Conservation (phyloP, 64 coral and sea anemone genomes). For the Actinia tenebrosa region DNA sequence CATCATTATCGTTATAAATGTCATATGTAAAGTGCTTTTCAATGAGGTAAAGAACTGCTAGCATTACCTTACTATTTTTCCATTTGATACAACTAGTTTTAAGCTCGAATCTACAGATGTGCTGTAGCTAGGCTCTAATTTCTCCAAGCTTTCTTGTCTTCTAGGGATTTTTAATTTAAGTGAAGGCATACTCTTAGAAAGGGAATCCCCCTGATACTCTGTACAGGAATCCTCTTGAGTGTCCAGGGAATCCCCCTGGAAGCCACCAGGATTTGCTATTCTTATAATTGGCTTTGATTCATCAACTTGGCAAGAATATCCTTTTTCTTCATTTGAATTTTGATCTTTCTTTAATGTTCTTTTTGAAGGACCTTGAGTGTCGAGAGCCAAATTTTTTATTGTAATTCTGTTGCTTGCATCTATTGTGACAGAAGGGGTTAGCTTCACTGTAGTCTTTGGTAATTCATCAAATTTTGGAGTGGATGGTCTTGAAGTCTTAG, state of each 20-base stretch:
- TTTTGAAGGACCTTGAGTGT: not conserved
- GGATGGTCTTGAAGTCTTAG: slow-evolving; percentile 50
- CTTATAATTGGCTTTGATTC: slow-evolving; percentile 73
- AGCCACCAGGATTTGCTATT: slow-evolving; percentile 55
- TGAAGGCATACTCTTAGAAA: slow-evolving; percentile 68
- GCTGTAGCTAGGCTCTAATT: slow-evolving; percentile 7
- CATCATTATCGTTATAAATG: not conserved
- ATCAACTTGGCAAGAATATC: slow-evolving; percentile 75
- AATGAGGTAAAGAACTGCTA: not conserved
- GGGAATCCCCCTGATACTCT: slow-evolving; percentile 37
- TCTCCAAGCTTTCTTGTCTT: slow-evolving; percentile 44
- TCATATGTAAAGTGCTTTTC: too few species aligned
- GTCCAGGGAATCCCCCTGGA: slow-evolving; percentile 47
- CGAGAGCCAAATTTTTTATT: slow-evolving; percentile 12
- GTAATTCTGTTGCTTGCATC: slow-evolving; percentile 24
- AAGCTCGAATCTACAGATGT: slow-evolving; percentile 58
- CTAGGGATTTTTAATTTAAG: slow-evolving; percentile 87
- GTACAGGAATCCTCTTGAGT: slow-evolving; percentile 6
- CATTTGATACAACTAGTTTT: slow-evolving; percentile 91
- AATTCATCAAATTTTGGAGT: slow-evolving; percentile 69
- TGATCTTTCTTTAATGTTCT: slow-evolving; percentile 28
- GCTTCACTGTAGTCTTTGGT: not conserved
- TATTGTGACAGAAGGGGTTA: slow-evolving; percentile 17
- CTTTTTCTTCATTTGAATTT: slow-evolving; percentile 19
- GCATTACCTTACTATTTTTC: slow-evolving; percentile 80